Evolutionary conservation across 2,888 invertebrate genomes (phyloP).

Genomic region (Leptarthrus brevirostris): DNA sequence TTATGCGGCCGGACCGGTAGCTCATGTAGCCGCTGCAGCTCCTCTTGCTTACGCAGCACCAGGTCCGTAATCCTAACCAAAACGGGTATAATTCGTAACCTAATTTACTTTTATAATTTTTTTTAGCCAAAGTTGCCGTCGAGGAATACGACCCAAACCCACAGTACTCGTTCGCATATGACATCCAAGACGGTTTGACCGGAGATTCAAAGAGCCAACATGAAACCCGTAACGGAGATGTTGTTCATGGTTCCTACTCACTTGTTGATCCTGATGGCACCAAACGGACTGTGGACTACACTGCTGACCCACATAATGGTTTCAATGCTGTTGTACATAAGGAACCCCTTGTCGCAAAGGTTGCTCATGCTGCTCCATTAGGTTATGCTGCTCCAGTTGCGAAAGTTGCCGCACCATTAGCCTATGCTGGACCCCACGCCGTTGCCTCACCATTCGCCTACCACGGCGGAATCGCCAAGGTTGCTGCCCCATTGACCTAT

Average conservation of each 20-base stretch:
- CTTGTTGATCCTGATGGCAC: constrained; percentile 69
- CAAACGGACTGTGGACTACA: constrained; percentile 70
- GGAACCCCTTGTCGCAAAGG: constrained; percentile 61
- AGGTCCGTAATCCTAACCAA: background rate
- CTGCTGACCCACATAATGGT: constrained; percentile 66
- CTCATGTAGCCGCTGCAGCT: constrained; percentile 52
- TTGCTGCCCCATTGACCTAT: constrained; percentile 50
- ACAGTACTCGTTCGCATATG: constrained; percentile 65
- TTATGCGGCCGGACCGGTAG: constrained; percentile 53
- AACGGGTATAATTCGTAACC: too few species aligned
- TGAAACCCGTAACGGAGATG: constrained; percentile 71
- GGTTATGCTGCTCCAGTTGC: constrained; percentile 12
- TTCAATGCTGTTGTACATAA: constrained; percentile 66
- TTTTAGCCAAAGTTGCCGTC: constrained; percentile 53
- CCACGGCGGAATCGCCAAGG: constrained; percentile 49
- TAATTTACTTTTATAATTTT: background rate
- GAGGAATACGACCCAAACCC: constrained; percentile 56
- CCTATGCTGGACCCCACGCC: constrained; percentile 11
- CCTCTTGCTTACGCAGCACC: constrained; percentile 59
- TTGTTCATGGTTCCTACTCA: constrained; percentile 68
- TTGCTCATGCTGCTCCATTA: constrained; percentile 50
- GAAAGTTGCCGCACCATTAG: constrained; percentile 1
- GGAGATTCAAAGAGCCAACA: constrained; percentile 68
- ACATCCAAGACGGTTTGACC: constrained; percentile 64
- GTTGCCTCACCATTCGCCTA: constrained; percentile 22